phyloP scores from a whole-genome alignment of 2,888 invertebrate species.

The Aphrophora alni region DNA sequence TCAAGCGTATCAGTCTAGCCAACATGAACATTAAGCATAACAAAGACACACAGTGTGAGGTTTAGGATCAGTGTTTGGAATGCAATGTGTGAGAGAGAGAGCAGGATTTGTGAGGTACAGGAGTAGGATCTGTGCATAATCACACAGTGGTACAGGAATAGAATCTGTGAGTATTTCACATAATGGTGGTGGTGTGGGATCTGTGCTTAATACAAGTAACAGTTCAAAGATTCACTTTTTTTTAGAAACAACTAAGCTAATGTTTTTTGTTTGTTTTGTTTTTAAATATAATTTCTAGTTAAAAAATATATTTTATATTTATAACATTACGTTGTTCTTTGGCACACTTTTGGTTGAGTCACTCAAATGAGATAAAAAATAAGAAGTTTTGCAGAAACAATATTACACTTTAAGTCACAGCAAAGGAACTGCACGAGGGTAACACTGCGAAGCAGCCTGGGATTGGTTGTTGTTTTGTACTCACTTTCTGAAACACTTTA shows the following conservation, averaged over 20 bases:
- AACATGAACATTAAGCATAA: slow-evolving; percentile 1
- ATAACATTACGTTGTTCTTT: slow-evolving; percentile 46
- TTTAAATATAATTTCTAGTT: slow-evolving; percentile 35
- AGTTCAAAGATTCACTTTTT: neutral
- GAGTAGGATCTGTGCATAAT: no score
- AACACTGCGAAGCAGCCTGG: neutral
- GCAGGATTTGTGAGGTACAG: neutral
- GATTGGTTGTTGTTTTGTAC: neutral
- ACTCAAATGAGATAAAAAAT: slow-evolving; percentile 21
- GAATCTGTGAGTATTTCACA: no score
- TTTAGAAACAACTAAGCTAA: slow-evolving; percentile 36
- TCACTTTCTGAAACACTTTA: neutral
- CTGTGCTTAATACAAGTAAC: neutral
- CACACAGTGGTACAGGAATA: neutral
- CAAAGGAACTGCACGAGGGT: slow-evolving; percentile 35
- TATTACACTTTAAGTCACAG: slow-evolving; percentile 13
- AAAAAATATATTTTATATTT: slow-evolving; percentile 49
- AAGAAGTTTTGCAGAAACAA: slow-evolving; percentile 41
- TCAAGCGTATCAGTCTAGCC: slow-evolving; percentile 5
- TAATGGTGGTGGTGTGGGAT: neutral
- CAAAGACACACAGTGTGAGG: slow-evolving; percentile 15
- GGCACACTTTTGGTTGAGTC: slow-evolving; percentile 49
- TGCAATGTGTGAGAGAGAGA: neutral
- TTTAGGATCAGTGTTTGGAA: neutral
- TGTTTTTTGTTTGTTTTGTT: slow-evolving; percentile 26